Percentiles rank a stretch among this genome's conserved stretches.
Conservation (phyloP, 2,797 vertebrate genomes). For the Sebastes wilsoni region DNA sequence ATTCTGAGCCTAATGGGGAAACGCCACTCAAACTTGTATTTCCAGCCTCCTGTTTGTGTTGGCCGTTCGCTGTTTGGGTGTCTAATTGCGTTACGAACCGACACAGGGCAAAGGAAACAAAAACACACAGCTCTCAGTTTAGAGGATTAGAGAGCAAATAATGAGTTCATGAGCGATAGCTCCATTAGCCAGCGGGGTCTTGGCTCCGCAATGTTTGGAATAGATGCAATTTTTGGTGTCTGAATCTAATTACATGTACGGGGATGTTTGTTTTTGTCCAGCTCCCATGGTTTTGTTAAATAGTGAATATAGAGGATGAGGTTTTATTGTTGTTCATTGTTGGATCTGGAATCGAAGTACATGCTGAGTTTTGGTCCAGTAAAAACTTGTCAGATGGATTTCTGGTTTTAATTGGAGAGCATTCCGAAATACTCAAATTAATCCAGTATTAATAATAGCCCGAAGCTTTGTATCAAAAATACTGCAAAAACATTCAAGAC, state of each 20-base stretch:
- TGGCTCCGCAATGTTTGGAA: slow-evolving; percentile 30
- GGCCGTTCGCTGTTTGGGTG: slow-evolving; percentile 37
- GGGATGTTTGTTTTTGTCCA: slow-evolving; percentile 56
- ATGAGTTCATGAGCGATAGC: slow-evolving; percentile 26
- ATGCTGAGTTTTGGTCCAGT: slow-evolving; percentile 6
- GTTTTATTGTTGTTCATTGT: slow-evolving; percentile 45
- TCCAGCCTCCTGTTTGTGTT: slow-evolving; percentile 60
- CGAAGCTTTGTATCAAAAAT: not conserved
- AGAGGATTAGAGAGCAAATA: slow-evolving; percentile 54
- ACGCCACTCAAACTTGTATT: slow-evolving; percentile 26
- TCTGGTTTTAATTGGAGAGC: slow-evolving; percentile 29
- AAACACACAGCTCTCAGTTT: slow-evolving; percentile 49
- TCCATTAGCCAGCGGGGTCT: slow-evolving; percentile 17
- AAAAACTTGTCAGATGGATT: slow-evolving; percentile 13
- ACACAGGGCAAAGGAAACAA: slow-evolving; percentile 45
- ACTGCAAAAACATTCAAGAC: not conserved
- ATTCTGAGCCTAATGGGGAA: slow-evolving; percentile 45
- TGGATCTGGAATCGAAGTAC: slow-evolving; percentile 33
- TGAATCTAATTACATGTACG: slow-evolving; percentile 48
- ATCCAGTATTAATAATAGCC: not conserved
- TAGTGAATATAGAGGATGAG: slow-evolving; percentile 21
- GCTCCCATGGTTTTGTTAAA: slow-evolving; percentile 49
- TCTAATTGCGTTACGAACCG: slow-evolving; percentile 47
- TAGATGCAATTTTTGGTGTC: slow-evolving; percentile 35
- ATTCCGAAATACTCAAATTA: not conserved